Evolutionary conservation across 2,113 vertebrate species (phyloP).

Genomic region (Catagonus wagneri): DNA sequence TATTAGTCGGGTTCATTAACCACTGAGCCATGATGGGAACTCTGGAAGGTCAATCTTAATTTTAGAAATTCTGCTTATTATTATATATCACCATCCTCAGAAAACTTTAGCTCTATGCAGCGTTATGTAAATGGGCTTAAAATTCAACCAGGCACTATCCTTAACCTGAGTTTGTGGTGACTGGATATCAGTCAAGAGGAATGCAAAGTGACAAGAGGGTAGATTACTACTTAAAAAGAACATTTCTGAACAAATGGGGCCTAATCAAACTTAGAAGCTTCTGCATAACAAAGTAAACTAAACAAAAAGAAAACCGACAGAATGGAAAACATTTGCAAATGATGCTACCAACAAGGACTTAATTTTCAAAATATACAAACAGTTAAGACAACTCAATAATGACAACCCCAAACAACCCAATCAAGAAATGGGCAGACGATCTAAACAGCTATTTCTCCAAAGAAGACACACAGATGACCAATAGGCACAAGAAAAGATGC

Average conservation of each 20-base stretch:
- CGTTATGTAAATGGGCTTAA: conserved; percentile 17
- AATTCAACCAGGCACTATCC: not conserved
- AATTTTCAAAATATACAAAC: not conserved
- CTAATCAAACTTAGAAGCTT: too few relatives aligned
- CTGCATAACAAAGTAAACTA: not conserved
- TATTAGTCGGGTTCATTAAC: too few relatives aligned
- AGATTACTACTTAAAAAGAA: not conserved
- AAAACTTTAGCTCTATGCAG: not conserved
- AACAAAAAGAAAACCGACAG: not conserved
- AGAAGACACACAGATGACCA: not conserved
- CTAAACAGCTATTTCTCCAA: not conserved
- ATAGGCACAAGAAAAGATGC: not conserved
- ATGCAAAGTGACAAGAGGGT: not conserved
- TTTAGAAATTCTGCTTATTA: conserved; percentile 45
- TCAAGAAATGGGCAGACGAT: not conserved
- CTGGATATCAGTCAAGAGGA: not conserved
- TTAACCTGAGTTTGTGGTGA: conserved; percentile 16
- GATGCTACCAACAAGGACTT: not conserved
- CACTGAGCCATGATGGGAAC: too few relatives aligned
- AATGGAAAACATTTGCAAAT: not conserved
- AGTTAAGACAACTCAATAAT: not conserved
- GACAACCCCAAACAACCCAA: not conserved
- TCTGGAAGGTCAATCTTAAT: conserved; percentile 13
- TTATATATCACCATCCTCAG: not conserved
- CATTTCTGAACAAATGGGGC: not conserved